Evolutionary conservation across 2,113 vertebrate genomes (phyloP).

Genomic region (Promerops cafer): DNA sequence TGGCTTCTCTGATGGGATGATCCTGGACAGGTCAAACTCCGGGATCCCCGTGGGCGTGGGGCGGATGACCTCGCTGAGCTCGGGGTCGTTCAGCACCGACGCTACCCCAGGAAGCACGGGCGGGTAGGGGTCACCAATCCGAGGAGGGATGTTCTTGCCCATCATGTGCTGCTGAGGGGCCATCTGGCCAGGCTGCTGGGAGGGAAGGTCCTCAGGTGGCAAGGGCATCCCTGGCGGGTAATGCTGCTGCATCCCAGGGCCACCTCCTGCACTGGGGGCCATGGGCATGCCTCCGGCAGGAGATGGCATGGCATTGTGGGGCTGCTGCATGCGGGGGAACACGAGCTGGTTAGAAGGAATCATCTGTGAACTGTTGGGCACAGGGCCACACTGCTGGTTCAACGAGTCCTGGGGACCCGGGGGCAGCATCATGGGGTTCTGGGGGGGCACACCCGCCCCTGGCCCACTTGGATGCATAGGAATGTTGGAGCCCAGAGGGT

Average conservation of each 20-base stretch:
- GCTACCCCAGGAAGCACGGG: conserved; percentile 74
- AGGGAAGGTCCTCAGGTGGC: conserved; percentile 79
- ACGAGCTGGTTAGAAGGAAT: conserved; percentile 80
- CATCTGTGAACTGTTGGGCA: conserved; percentile 83
- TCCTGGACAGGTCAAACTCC: conserved; percentile 94
- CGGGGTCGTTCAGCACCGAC: conserved; percentile 83
- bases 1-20: conserved; percentile 97
- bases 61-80: conserved; percentile 95
- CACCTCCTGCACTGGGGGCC: conserved; percentile 37
- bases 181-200: conserved; percentile 76
- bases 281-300: conserved; percentile 35
- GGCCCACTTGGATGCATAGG: conserved; percentile 82
- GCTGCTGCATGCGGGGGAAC: conserved; percentile 81
- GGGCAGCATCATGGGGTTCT: conserved; percentile 76
- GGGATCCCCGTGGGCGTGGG: conserved; percentile 91
- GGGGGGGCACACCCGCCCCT: conserved; percentile 65
- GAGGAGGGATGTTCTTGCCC: conserved; percentile 80
- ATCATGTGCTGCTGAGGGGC: conserved; percentile 78
- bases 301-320: conserved; percentile 69
- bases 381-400: conserved; percentile 71
- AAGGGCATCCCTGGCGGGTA: conserved; percentile 73
- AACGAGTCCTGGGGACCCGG: conserved; percentile 77
- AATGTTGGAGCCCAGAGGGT: conserved; percentile 83
- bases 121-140: conserved; percentile 73
- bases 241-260: conserved; percentile 72